Percentiles rank a stretch among this genome's conserved stretches.
Conservation (phyloP, 1,140 invertebrate genomes). For the Notospermus geniculatus region DNA sequence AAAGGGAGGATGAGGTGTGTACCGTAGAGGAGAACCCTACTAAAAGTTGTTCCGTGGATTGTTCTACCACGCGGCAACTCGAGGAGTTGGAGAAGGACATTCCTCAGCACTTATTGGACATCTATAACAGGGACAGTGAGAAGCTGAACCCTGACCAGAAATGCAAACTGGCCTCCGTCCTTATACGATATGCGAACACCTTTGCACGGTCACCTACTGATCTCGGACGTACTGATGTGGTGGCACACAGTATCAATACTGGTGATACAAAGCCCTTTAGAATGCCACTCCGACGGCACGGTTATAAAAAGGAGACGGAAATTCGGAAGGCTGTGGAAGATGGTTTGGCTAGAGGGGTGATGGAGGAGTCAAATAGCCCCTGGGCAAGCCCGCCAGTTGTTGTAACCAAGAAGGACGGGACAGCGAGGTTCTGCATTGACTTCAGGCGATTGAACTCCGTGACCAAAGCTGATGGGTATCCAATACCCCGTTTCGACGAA, state of each 20-base stretch:
- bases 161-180: too few relatives aligned
- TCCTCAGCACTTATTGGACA: too few relatives aligned
- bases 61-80: too few relatives aligned
- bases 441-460: slow-evolving; percentile 34
- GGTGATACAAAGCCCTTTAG: slow-evolving; percentile 14
- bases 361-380: slow-evolving; percentile 30
- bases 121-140: too few relatives aligned
- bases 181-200: slow-evolving; percentile 11
- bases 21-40: too few relatives aligned
- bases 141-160: too few relatives aligned
- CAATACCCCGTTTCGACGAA: slow-evolving; percentile 38
- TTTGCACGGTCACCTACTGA: slow-evolving; percentile 17
- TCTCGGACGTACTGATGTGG: slow-evolving; percentile 12
- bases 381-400: slow-evolving; percentile 41
- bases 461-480: slow-evolving; percentile 27
- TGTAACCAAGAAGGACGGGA: slow-evolving; percentile 31
- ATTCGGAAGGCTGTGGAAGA: slow-evolving; percentile 8
- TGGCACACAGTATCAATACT: slow-evolving; percentile 20
- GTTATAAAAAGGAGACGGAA: slow-evolving; percentile 11
- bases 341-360: slow-evolving; percentile 26
- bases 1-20: too few relatives aligned
- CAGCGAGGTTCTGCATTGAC: slow-evolving; percentile 35
- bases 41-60: too few relatives aligned
- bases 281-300: slow-evolving; percentile 15
- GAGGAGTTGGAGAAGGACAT: too few relatives aligned